Conservation (phyloP, 2,113 vertebrate species). For the Cheirogaleus medius region DNA sequence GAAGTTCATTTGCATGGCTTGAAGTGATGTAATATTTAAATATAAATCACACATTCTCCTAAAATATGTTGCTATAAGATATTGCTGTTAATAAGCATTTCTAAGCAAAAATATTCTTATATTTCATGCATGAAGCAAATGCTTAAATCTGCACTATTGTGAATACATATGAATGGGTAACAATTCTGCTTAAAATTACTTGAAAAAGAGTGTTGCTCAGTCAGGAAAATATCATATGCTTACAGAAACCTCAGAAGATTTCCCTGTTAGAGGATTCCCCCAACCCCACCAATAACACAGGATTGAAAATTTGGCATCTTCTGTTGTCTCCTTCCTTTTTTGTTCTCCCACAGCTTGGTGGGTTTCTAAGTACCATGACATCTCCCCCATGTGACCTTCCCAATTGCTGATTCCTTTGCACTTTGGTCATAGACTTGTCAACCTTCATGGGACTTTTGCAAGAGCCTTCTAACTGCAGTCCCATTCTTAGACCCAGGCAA, state of each 20-base stretch:
- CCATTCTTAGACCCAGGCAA: background rate
- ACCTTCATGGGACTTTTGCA: background rate
- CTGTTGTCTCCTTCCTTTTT: background rate
- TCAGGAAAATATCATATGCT: background rate
- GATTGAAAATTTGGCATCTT: background rate
- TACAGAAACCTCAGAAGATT: background rate
- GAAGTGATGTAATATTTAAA: slow-evolving; percentile 6
- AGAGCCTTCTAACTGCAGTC: background rate
- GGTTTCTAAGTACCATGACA: background rate
- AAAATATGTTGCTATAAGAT: background rate
- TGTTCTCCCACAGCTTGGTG: background rate
- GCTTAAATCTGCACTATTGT: background rate
- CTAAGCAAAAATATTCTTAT: background rate
- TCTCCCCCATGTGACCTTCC: background rate
- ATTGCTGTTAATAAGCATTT: background rate
- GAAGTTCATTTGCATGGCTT: background rate
- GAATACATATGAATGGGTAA: background rate
- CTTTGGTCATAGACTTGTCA: background rate
- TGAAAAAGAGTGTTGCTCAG: background rate
- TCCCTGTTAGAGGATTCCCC: background rate
- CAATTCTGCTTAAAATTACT: slow-evolving; percentile 13
- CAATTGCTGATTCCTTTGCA: background rate
- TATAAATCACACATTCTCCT: background rate
- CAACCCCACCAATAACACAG: background rate
- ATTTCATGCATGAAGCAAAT: background rate